Percentiles rank a stretch among this genome's conserved stretches.
phyloP scores from a whole-genome alignment of 2,888 invertebrate species.

The Diarsia brunnea region DNA sequence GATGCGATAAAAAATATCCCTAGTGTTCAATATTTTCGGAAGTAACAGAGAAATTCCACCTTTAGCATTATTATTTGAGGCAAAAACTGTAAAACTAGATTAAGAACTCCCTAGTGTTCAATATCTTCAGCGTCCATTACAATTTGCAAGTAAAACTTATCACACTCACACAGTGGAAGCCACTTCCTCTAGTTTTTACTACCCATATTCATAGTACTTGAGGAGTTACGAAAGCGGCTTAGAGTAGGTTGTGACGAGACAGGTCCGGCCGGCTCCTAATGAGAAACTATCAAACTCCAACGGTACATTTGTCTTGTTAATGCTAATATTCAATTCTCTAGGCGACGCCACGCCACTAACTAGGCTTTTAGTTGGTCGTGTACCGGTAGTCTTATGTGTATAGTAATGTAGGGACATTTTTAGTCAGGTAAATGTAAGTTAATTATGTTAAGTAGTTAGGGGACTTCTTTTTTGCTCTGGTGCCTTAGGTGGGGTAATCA shows the following conservation, averaged over 20 bases:
- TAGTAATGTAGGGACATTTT: neutral
- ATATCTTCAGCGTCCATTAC: neutral
- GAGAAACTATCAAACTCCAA: constrained; percentile 87
- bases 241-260: constrained; percentile 69
- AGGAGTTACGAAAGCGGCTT: constrained; percentile 77
- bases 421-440: constrained; percentile 11
- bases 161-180: constrained; percentile 18
- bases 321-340: constrained; percentile 85
- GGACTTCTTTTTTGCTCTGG: neutral
- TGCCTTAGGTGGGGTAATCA: neutral
- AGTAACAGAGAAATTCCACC: neutral
- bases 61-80: neutral
- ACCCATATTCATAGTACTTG: constrained; percentile 64
- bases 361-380: constrained; percentile 71
- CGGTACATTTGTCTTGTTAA: constrained; percentile 86
- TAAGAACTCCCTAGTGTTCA: no score
- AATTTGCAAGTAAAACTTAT: constrained; percentile 26
- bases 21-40: neutral
- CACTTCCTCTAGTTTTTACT: constrained; percentile 46
- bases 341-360: constrained; percentile 68
- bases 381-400: constrained; percentile 51
- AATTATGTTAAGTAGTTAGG: constrained; percentile 3
- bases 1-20: neutral
- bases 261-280: constrained; percentile 76
- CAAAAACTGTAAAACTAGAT: constrained; percentile 6